These are phyloP conservation scores for Petaurus breviceps DNA, from an alignment of 2,113 vertebrate genomes.

Conservation along the genomic window DNA sequence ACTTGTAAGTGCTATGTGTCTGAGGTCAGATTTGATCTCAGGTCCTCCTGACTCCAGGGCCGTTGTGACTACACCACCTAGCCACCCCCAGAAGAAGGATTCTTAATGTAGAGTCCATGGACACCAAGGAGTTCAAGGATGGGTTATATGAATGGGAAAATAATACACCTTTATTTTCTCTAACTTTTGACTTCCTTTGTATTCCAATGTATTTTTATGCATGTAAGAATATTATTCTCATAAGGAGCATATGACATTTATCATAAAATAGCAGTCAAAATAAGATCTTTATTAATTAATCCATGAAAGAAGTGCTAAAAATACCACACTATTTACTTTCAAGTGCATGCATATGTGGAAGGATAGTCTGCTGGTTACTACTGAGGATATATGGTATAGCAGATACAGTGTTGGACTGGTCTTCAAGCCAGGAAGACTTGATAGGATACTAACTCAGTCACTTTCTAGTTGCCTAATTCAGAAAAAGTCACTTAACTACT, in stretches of 20 bases:
- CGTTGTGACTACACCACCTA: too few relatives aligned
- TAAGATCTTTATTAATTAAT: neutral
- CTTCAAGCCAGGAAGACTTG: neutral
- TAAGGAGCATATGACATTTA: neutral
- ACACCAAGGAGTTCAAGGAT: neutral
- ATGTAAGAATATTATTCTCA: neutral
- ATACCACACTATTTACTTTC: neutral
- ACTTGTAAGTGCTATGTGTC: too few relatives aligned
- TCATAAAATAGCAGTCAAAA: neutral
- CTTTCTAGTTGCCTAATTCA: neutral
- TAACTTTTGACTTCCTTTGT: neutral
- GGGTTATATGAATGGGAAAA: neutral
- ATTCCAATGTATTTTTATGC: neutral
- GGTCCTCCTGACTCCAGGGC: too few relatives aligned
- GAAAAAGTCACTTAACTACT: neutral
- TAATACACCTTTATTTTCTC: neutral
- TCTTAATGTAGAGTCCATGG: neutral
- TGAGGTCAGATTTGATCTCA: too few relatives aligned
- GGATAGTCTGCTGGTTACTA: neutral
- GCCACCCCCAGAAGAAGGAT: neutral
- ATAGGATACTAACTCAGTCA: neutral
- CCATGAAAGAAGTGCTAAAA: neutral
- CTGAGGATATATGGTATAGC: neutral
- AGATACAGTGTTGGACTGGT: neutral
- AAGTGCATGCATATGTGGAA: neutral